Evolutionary conservation across 2,888 invertebrate genomes (phyloP).

Genomic region (Lagria hirta): DNA sequence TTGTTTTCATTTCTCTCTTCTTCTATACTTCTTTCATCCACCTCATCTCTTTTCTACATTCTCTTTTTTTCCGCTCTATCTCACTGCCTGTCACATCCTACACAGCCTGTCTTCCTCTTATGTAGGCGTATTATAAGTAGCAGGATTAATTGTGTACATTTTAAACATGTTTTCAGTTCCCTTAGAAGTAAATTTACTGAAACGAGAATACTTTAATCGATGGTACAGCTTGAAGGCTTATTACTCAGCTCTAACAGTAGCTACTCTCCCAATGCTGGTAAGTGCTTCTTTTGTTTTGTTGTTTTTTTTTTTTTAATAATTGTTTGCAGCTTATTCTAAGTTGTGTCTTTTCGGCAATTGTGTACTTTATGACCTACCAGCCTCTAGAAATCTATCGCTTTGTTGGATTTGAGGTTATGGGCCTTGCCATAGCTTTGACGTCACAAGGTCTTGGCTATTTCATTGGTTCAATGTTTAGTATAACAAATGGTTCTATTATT

Average conservation of each 20-base stretch:
- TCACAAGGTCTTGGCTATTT: constrained; percentile 74
- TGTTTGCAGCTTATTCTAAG: constrained; percentile 54
- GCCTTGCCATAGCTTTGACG: constrained; percentile 63
- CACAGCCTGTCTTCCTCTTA: too few species aligned
- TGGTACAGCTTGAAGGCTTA: constrained; percentile 69
- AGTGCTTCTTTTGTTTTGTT: constrained; percentile 36
- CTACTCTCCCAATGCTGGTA: constrained; percentile 62
- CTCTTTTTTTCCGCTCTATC: too few species aligned
- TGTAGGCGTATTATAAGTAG: too few species aligned
- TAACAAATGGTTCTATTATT: constrained; percentile 62
- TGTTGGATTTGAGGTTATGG: constrained; percentile 60
- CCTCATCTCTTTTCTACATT: too few species aligned
- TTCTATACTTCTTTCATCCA: too few species aligned
- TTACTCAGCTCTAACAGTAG: constrained; percentile 60
- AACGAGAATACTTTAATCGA: constrained; percentile 66
- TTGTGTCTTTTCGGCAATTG: constrained; percentile 56
- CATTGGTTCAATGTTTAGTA: constrained; percentile 64
- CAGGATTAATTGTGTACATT: constrained; percentile 1
- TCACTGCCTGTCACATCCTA: too few species aligned
- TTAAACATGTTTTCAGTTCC: constrained; percentile 57
- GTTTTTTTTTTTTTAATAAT: background rate
- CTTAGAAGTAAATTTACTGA: constrained; percentile 60
- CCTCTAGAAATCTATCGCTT: constrained; percentile 66
- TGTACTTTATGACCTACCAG: constrained; percentile 66
- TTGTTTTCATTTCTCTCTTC: too few species aligned